These are phyloP conservation scores for Diceros bicornis DNA, from an alignment of 2,797 vertebrate species.

Conservation along the genomic window DNA sequence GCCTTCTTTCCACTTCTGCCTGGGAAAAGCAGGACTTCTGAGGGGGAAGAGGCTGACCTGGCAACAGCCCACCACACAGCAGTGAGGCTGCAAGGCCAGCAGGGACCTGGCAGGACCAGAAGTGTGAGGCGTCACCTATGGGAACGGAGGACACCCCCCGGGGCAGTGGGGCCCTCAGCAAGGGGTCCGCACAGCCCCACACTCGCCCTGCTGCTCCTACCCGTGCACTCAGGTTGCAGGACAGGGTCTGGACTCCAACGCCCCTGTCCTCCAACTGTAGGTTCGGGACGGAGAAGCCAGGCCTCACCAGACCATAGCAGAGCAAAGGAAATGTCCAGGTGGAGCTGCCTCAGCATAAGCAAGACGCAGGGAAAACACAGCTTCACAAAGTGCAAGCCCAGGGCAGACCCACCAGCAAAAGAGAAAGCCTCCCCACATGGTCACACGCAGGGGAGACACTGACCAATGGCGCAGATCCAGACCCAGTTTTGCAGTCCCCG, in stretches of 20 bases:
- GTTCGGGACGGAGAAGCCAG: background rate
- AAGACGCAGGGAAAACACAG: background rate
- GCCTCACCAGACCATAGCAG: background rate
- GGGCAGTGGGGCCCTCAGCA: background rate
- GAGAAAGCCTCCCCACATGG: background rate
- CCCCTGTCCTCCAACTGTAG: background rate
- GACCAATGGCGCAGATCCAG: background rate
- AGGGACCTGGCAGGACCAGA: background rate
- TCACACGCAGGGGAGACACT: background rate
- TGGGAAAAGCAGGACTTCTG: background rate
- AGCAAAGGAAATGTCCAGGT: fast-evolving
- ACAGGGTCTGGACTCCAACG: background rate
- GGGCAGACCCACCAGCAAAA: background rate
- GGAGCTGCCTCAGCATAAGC: background rate
- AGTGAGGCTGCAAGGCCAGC: background rate
- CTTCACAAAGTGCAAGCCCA: fast-evolving
- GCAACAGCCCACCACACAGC: no score
- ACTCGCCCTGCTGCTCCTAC: background rate
- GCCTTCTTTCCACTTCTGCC: background rate
- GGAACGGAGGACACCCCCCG: background rate
- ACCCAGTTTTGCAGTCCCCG: fast-evolving
- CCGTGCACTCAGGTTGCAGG: background rate
- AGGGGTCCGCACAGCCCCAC: background rate
- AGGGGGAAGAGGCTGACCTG: background rate
- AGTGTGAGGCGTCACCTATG: background rate